phyloP scores from a whole-genome alignment of 2,113 vertebrate genomes.

The Planiliza haematocheilus region DNA sequence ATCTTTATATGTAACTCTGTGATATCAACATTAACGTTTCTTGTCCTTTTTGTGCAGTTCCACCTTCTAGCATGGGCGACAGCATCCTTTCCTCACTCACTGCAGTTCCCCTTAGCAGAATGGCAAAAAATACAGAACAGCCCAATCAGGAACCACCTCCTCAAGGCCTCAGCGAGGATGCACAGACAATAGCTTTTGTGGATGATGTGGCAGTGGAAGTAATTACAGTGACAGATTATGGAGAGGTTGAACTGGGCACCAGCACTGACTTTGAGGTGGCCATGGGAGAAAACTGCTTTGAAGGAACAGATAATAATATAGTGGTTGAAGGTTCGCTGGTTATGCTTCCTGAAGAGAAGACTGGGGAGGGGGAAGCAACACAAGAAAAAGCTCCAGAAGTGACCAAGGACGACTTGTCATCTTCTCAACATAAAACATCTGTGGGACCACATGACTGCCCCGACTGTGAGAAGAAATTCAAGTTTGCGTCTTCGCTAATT shows the following conservation, averaged over 20 bases:
- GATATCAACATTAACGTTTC: neutral
- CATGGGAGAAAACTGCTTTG: conserved; percentile 34
- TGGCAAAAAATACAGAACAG: conserved; percentile 9
- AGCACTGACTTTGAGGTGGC: conserved; percentile 27
- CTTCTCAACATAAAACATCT: neutral
- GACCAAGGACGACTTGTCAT: neutral
- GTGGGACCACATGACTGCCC: conserved; percentile 73
- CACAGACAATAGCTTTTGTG: conserved; percentile 24
- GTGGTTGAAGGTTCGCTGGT: neutral
- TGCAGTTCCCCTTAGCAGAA: neutral
- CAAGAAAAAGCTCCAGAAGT: conserved; percentile 7
- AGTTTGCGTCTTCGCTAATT: conserved; percentile 85
- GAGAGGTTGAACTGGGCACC: conserved; percentile 65
- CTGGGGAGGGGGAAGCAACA: neutral
- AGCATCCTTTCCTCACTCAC: conserved; percentile 70
- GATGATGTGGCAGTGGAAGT: conserved; percentile 57
- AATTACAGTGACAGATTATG: conserved; percentile 63
- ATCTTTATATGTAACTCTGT: neutral
- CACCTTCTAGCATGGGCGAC: conserved; percentile 67
- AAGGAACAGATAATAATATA: neutral
- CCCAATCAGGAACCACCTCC: neutral
- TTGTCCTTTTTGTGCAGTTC: conserved; percentile 51
- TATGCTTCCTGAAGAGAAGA: conserved; percentile 2
- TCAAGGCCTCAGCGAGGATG: conserved; percentile 1
- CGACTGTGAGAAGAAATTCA: conserved; percentile 85